Evolutionary conservation across 2,888 invertebrate genomes (phyloP), one percentile per base, ranked within the genome.

Genomic region (Drosophila demipolita): DNA sequence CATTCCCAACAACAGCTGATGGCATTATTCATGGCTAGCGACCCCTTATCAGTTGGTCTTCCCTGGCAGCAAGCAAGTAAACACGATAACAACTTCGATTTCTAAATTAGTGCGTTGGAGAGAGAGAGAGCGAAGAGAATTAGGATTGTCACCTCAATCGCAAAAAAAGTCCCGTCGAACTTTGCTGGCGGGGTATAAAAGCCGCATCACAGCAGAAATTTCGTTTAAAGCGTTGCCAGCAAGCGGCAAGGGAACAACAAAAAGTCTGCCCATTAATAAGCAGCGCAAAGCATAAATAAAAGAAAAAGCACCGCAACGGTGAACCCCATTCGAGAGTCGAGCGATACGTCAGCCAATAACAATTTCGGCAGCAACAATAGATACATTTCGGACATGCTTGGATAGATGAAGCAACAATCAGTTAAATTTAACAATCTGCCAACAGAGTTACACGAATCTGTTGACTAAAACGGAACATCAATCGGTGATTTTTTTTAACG

Each of bases 401-500:
- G 35, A 64, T 42, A 74, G 45, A 66, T 77, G 55, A 61, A 52
- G 53, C 53, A 58, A 61, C 65, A 53, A 70, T 40, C 11, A 53
- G 17, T 61, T 50, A 58, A 57, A 50, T 6, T n/a, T 48, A 57
- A 63, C 32, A 49, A 45, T 42, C 49, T 36, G 33, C 49, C 32
- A 53, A 45, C 49, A 15, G n/a, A 62, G 11, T 35, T 49, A 77
- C 29, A 48, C 60, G 49, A 26, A 48, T 40, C 15, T 15, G 53
- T 60, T 80, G 83, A 83, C 58, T 60, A 63, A 80, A 73, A 11
- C 48, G 50, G 61, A 65, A 60, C 36, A 50, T 8, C 36, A 52
- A 29, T 73, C 66, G 75, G 89, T 81, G 87, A 75, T 83, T 87
- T 87, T 77, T 61, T 35, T 55, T 66, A 83, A 59, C 89, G 64